Percentiles rank a stretch among this genome's conserved stretches.
phyloP scores from a whole-genome alignment of 1,140 invertebrate genomes.

The Drosophila bifasciata region DNA sequence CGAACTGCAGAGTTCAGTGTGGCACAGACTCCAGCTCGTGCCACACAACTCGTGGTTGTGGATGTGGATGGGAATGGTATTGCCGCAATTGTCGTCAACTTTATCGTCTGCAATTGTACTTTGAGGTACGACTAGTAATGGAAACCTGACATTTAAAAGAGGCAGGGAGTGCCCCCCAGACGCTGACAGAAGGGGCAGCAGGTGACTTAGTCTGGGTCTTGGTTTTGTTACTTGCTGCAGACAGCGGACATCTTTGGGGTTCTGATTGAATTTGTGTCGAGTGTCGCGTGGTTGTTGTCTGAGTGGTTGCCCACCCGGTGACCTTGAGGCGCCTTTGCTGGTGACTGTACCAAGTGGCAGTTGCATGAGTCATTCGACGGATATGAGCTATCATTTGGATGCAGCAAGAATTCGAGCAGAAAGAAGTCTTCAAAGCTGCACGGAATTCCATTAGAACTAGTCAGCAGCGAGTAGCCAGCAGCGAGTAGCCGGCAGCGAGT shows the following conservation, averaged over 20 bases:
- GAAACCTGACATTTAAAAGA: conserved; percentile 2
- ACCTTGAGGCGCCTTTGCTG: conserved; percentile 6
- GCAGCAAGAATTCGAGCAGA: no score
- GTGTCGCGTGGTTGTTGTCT: background rate
- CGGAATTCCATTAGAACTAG: no score
- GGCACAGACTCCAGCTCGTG: no score
- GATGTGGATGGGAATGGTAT: conserved; percentile 61
- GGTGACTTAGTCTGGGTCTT: background rate
- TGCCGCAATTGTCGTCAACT: conserved; percentile 77
- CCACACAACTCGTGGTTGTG: no score
- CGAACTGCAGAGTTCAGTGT: conserved; percentile 35
- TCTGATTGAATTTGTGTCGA: conserved; percentile 35
- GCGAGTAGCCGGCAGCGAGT: no score
- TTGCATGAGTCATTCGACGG: background rate
- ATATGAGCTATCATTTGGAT: no score
- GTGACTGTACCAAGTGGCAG: conserved; percentile 1
- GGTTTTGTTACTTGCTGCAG: background rate
- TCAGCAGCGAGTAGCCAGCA: no score
- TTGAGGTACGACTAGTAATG: conserved; percentile 63
- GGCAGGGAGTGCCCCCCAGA: background rate
- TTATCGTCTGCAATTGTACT: conserved; percentile 81
- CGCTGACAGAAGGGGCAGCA: no score
- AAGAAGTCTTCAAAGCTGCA: no score
- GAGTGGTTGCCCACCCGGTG: background rate
- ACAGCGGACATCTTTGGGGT: background rate